Evolutionary conservation across 2,888 invertebrate genomes (phyloP), one percentile per base, ranked within the genome.

Genomic region (Cataglyphis livida): DNA sequence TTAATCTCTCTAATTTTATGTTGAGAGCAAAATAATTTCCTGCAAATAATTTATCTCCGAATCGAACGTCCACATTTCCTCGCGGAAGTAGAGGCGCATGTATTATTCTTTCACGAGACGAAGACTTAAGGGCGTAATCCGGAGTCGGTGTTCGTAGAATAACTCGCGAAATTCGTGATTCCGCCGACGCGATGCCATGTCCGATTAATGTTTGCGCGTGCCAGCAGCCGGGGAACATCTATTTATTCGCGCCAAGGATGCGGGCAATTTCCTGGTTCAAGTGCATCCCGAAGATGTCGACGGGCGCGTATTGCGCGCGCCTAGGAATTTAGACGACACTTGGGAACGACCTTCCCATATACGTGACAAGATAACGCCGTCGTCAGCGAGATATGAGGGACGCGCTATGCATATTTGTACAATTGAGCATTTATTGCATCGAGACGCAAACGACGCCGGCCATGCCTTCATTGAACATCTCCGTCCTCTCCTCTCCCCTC

Each of bases 181-280:
- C 21, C 15, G 32, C 10, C 57, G 21, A 61, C 35, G 48, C 65
- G 51, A 70, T 15, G 28, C 28, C 21, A 41, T 54, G 44, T 70
- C 59, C 41, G 75, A 76, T 76, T 76, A 76, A 76, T 70, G 71
- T 59, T 25, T n/a, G 61, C 57, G 62, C 70, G 68, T 59, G 81
- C 79, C 74, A 81, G 81, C 61, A 62, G 71, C 66, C 59, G 48
- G 51, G 38, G 41, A 62, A 41, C 70, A 48, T 64, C 68, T 78
- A 62, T 62, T 59, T 65, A 76, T 64, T 81, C 85, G 73, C 82
- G 65, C 59, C 81, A 76, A 81, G 85, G 48, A 38, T 28, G 79
- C 82, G 25, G 71, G 76, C 85, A 57, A 79, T 88, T 84, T 88
- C 88, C 81, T 84, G 88, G 86, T 88, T 88, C 88, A 85, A 88